Evolutionary conservation across 1,140 invertebrate genomes (phyloP).

Genomic region (Spodoptera litura): DNA sequence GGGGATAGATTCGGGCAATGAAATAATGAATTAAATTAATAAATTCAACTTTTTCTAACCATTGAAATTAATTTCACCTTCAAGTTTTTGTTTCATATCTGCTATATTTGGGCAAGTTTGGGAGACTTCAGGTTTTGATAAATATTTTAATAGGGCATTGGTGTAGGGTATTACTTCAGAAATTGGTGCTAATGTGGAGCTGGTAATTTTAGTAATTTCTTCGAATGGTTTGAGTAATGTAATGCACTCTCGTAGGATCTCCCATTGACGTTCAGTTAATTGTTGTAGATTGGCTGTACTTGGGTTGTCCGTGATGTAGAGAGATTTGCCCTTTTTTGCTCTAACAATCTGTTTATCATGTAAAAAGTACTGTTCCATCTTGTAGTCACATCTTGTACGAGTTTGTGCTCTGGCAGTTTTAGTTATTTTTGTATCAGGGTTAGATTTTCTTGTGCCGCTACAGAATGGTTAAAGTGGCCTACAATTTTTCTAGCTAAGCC

Average conservation of each 20-base stretch:
- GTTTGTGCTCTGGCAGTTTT: constrained; percentile 58
- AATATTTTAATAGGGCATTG: no score
- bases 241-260: constrained; percentile 54
- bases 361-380: constrained; percentile 66
- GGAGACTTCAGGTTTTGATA: no score
- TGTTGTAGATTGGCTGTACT: no score
- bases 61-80: no score
- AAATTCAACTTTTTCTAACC: no score
- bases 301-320: constrained; percentile 43
- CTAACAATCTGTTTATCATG: constrained; percentile 57
- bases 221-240: constrained; percentile 59
- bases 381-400: constrained; percentile 63
- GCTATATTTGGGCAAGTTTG: no score
- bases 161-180: no score
- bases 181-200: constrained; percentile 18
- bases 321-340: constrained; percentile 64
- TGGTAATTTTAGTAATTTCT: constrained; percentile 61
- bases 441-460: constrained; percentile 58
- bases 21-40: no score
- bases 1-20: no score
- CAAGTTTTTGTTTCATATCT: no score
- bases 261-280: constrained; percentile 42
- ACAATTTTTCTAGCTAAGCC: constrained; percentile 30
- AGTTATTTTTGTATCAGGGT: constrained; percentile 57
- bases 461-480: constrained; percentile 62